Evolutionary conservation across 2,113 vertebrate genomes (phyloP).

Genomic region (Lampris megalopsis): DNA sequence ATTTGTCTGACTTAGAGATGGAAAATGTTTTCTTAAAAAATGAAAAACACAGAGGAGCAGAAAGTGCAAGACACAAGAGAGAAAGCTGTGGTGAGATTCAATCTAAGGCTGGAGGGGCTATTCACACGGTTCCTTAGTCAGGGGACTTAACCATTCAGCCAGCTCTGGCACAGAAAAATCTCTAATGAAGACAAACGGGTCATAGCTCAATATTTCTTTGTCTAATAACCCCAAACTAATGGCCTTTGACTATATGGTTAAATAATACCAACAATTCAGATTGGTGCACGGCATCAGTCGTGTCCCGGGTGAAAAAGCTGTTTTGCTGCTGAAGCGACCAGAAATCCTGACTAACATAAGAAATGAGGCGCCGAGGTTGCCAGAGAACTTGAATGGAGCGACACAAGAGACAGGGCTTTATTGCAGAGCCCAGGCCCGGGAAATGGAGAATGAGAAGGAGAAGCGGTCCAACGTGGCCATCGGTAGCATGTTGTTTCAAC

Average conservation of each 20-base stretch:
- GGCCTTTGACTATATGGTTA: not conserved
- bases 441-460: constrained; percentile 36
- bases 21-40: too few species aligned
- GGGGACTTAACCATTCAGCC: too few species aligned
- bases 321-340: constrained; percentile 37
- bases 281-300: not conserved
- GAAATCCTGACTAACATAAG: constrained; percentile 59
- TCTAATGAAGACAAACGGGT: not conserved
- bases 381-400: constrained; percentile 66
- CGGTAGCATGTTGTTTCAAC: constrained; percentile 15
- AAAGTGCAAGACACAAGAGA: too few species aligned
- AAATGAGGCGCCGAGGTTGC: constrained; percentile 66
- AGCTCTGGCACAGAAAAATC: not conserved
- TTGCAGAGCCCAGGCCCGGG: constrained; percentile 31
- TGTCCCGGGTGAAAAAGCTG: constrained; percentile 23
- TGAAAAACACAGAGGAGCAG: too few species aligned
- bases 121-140: too few species aligned
- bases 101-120: too few species aligned
- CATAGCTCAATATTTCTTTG: not conserved
- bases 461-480: not conserved
- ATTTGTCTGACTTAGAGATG: too few species aligned
- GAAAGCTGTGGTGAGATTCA: too few species aligned
- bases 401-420: constrained; percentile 43
- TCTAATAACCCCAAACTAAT: not conserved
- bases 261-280: not conserved